Conservation (phyloP, 2,113 vertebrate species). For the Bothrops jararaca region DNA sequence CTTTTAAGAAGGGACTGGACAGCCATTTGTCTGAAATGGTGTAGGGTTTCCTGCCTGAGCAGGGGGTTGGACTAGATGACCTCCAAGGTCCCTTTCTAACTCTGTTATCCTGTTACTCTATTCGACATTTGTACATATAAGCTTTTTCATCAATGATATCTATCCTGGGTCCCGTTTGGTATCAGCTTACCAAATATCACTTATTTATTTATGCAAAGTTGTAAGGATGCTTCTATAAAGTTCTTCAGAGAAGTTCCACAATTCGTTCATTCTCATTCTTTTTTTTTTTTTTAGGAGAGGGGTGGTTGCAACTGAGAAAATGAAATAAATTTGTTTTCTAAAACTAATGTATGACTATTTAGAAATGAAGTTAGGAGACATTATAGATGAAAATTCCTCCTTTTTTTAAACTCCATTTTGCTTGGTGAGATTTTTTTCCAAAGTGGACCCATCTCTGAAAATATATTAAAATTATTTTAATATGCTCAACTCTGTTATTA, state of each 20-base stretch:
- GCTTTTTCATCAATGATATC: background rate
- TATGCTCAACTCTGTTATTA: slow-evolving; percentile 34
- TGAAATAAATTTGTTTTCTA: background rate
- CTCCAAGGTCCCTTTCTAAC: no score
- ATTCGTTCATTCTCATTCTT: background rate
- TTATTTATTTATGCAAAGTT: background rate
- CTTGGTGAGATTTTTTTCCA: slow-evolving; percentile 39
- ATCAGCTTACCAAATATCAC: background rate
- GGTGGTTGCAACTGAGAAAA: background rate
- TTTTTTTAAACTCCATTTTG: background rate
- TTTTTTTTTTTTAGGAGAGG: background rate
- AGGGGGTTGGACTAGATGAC: no score
- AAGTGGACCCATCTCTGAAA: slow-evolving; percentile 46
- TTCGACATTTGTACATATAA: background rate
- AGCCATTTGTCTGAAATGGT: no score
- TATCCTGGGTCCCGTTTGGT: background rate
- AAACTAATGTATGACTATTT: background rate
- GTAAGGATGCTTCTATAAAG: background rate
- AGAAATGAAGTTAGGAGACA: background rate
- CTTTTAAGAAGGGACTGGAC: no score
- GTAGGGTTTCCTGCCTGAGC: no score
- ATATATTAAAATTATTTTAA: slow-evolving; percentile 39
- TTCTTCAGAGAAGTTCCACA: background rate
- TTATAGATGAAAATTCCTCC: background rate
- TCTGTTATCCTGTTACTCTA: background rate